Base-by-base conservation (phyloP, 2,888 invertebrate genomes). In the Phytoseiulus persimilis region DNA sequence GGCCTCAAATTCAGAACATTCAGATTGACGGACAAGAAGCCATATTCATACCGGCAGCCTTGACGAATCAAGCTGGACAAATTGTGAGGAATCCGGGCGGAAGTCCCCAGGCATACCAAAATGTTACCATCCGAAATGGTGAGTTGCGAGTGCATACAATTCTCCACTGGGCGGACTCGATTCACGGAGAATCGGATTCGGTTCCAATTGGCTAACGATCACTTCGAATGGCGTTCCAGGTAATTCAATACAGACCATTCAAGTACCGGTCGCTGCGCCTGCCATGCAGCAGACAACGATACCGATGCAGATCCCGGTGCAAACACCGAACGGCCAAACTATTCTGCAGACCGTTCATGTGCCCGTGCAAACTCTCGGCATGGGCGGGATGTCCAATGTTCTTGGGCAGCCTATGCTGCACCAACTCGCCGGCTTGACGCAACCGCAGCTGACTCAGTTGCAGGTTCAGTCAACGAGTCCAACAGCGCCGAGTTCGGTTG, bases 291-390 rank as follows among this genome's bases (percentile, higher is more conserved):
- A 93, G 91, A 93, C 95, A 83, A 96, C 96, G 93, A 95, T 95
- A 90, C 95, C 95, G 1, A 94, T 95, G 93, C 93, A 90, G 92
- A 96, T 97, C 90, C 97, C 97, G 0, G 96, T 97, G 91, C 95
- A 95, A 89, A 95, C 96, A 90, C 94, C 95, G 83, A 96, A 96
- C 93, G 98, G 98, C 0, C 98, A 98, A 93, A 98, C 98, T 0
- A 95, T 98, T 90, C 96, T 97, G 93, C 98, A 98, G 93, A 98
- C 98, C 0, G 95, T 98, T 0, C 98, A 98, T 92, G 95, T 98
- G 92, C 98, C 98, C 0, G 94, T 98, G 31, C 97, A 97, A 93
- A 95, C 96, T 84, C 32, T 87, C 87, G 91, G 91, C 5, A 91
- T 91, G 83, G 90, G 90, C 28, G 90, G 90, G 23, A 90, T 90